These are phyloP conservation scores for Pelosia muscerda DNA, from an alignment of 2,888 invertebrate species.

Conservation along the genomic window DNA sequence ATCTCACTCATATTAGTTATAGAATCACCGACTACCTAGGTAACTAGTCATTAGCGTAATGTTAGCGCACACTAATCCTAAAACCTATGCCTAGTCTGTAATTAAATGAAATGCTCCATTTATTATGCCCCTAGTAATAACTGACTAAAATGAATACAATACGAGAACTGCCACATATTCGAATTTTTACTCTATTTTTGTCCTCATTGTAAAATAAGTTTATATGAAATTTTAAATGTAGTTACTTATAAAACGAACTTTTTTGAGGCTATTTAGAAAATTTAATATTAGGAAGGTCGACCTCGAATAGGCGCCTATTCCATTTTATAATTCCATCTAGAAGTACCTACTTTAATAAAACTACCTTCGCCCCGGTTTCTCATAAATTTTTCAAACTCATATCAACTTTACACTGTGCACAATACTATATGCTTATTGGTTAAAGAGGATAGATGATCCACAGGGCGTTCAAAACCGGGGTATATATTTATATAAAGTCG, in stretches of 20 bases:
- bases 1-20: constrained; percentile 50
- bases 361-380: background rate
- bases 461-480: background rate
- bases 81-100: constrained; percentile 31
- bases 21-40: constrained; percentile 50
- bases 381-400: too few species aligned
- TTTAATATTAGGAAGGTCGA: constrained; percentile 44
- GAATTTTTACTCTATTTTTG: constrained; percentile 75
- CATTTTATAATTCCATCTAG: constrained; percentile 35
- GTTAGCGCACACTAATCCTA: constrained; percentile 64
- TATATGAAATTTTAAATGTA: constrained; percentile 48
- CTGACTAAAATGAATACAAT: constrained; percentile 52
- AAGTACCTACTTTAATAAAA: constrained; percentile 25
- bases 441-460: background rate
- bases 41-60: constrained; percentile 56
- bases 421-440: background rate
- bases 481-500: constrained; percentile 12
- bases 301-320: constrained; percentile 30
- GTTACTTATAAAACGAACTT: constrained; percentile 49
- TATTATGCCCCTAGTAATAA: constrained; percentile 56
- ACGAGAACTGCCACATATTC: constrained; percentile 79
- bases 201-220: constrained; percentile 56
- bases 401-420: background rate
- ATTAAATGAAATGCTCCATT: constrained; percentile 46
- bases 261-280: constrained; percentile 55